These are phyloP conservation scores for Lophius piscatorius DNA, from an alignment of 2,113 vertebrate genomes.

Conservation along the genomic window DNA sequence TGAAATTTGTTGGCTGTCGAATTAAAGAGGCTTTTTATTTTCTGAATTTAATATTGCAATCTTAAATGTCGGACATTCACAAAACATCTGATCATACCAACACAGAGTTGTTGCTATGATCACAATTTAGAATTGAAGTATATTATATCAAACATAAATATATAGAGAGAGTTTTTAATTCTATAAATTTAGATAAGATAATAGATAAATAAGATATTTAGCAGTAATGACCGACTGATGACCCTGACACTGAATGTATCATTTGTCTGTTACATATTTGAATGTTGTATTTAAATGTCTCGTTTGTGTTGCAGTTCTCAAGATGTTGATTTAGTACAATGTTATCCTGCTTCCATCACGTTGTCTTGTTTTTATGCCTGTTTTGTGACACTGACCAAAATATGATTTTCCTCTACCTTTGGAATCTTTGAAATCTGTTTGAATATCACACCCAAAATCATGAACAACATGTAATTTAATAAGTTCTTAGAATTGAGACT, in stretches of 20 bases:
- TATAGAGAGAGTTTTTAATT: too few relatives aligned
- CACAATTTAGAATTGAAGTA: too few relatives aligned
- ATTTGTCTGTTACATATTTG: constrained; percentile 76
- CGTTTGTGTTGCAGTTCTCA: constrained; percentile 49
- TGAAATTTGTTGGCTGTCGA: background rate
- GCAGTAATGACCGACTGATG: background rate
- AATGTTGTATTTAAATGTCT: constrained; percentile 60
- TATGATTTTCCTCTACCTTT: background rate
- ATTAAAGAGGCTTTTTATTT: background rate
- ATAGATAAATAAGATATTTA: too few relatives aligned
- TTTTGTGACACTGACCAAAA: constrained; percentile 76
- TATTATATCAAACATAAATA: too few relatives aligned
- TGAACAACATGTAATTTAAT: background rate
- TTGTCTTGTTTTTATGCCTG: constrained; percentile 78
- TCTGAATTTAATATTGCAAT: background rate
- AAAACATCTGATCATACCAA: background rate
- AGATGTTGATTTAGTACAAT: constrained; percentile 52
- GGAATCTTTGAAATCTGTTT: background rate
- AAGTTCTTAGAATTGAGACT: accelerated
- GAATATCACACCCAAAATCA: background rate
- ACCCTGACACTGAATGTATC: constrained; percentile 67
- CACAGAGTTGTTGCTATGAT: background rate
- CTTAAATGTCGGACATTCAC: background rate
- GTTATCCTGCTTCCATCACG: constrained; percentile 68
- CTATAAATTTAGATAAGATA: too few relatives aligned